Conservation (phyloP, 2,888 invertebrate genomes). For the Philaethria dido region DNA sequence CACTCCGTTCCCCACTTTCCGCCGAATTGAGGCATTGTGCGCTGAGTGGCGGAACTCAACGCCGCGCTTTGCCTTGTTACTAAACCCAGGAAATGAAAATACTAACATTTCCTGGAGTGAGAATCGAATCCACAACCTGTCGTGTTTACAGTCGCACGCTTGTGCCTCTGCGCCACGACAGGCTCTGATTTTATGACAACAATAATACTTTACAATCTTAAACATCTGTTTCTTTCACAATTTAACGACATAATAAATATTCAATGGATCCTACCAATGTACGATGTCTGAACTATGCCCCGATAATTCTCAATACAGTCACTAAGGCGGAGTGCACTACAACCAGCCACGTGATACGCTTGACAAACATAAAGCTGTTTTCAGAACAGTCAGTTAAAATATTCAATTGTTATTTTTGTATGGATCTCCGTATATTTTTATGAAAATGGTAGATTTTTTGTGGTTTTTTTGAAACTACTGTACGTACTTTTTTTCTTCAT, state of each 20-base stretch:
- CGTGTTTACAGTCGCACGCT: too few relatives aligned
- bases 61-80: too few relatives aligned
- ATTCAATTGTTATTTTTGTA: slow-evolving; percentile 13
- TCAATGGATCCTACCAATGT: slow-evolving; percentile 17
- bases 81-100: too few relatives aligned
- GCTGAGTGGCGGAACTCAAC: too few relatives aligned
- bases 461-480: not conserved
- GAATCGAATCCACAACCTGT: too few relatives aligned
- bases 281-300: slow-evolving; percentile 31
- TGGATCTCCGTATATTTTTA: slow-evolving; percentile 2
- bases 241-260: not conserved
- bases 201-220: too few relatives aligned
- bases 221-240: not conserved
- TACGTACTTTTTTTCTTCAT: not conserved
- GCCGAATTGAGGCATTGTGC: too few relatives aligned
- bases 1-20: too few relatives aligned
- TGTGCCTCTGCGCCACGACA: too few relatives aligned
- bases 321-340: slow-evolving; percentile 31
- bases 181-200: too few relatives aligned
- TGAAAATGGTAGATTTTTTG: slow-evolving; percentile 2
- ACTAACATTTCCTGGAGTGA: too few relatives aligned
- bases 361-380: slow-evolving; percentile 20
- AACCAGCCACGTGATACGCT: slow-evolving; percentile 13
- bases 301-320: slow-evolving; percentile 38
- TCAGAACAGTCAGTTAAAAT: slow-evolving; percentile 12